Percentiles rank a stretch among this genome's conserved stretches.
These are phyloP conservation scores for human (Homo sapiens) DNA, from an alignment of 2,113 vertebrate species.

Conservation along the genomic window GRCh38 chr15:32107501-32108000, in stretches of 20 bases:
- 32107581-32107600: background rate
- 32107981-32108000: background rate
- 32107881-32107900: background rate
- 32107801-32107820: no score
- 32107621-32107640: background rate
- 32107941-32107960: background rate
- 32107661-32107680: fast-evolving
- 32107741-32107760: background rate
- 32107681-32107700: background rate
- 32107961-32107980: background rate
- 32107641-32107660: background rate
- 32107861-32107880: background rate
- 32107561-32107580: no score
- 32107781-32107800: background rate
- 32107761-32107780: no score
- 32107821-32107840: background rate
- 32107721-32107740: background rate
- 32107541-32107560: no score
- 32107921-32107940: background rate
- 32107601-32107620: background rate
- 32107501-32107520: no score
- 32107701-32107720: fast-evolving
- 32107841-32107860: background rate
- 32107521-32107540: no score
- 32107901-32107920: background rate